Evolutionary conservation across 2,888 invertebrate genomes (phyloP).

Genomic region (Eugnorisma glareosa): DNA sequence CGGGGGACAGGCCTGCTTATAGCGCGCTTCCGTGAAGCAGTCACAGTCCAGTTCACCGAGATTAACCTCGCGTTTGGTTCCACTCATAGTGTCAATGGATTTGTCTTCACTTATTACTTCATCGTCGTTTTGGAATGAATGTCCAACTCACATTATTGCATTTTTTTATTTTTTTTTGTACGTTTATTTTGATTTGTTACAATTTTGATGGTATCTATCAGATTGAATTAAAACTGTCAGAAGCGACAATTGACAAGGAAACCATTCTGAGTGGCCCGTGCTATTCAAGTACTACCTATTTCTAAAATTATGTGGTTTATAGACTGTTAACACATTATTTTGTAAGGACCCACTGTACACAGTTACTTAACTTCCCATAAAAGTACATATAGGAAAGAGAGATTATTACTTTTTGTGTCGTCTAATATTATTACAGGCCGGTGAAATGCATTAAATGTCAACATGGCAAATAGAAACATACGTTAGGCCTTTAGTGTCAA

Average conservation of each 20-base stretch:
- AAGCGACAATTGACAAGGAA: not conserved
- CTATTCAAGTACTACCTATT: not conserved
- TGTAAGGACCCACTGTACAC: not conserved
- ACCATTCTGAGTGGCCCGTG: slow-evolving; percentile 42
- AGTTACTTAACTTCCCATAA: not conserved
- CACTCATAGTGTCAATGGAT: slow-evolving; percentile 73
- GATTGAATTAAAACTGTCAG: slow-evolving; percentile 54
- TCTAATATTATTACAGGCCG: slow-evolving; percentile 47
- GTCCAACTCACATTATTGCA: slow-evolving; percentile 66
- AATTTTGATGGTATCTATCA: slow-evolving; percentile 34
- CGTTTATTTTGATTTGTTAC: slow-evolving; percentile 58
- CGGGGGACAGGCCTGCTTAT: slow-evolving; percentile 73
- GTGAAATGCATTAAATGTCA: slow-evolving; percentile 45
- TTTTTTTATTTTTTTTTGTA: slow-evolving; percentile 48
- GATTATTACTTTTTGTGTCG: not conserved
- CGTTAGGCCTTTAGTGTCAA: slow-evolving; percentile 78
- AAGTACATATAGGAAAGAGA: not conserved
- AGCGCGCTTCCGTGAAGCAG: slow-evolving; percentile 72
- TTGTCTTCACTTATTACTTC: slow-evolving; percentile 58
- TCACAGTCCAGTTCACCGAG: slow-evolving; percentile 67
- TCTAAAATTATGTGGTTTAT: not conserved
- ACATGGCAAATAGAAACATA: slow-evolving; percentile 48
- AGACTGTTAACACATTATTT: too few species aligned
- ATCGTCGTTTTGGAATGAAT: slow-evolving; percentile 67
- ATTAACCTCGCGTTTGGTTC: not conserved